Percentiles rank a stretch among this genome's conserved stretches.
phyloP scores from a whole-genome alignment of 2,797 vertebrate genomes.

The Diceros bicornis region DNA sequence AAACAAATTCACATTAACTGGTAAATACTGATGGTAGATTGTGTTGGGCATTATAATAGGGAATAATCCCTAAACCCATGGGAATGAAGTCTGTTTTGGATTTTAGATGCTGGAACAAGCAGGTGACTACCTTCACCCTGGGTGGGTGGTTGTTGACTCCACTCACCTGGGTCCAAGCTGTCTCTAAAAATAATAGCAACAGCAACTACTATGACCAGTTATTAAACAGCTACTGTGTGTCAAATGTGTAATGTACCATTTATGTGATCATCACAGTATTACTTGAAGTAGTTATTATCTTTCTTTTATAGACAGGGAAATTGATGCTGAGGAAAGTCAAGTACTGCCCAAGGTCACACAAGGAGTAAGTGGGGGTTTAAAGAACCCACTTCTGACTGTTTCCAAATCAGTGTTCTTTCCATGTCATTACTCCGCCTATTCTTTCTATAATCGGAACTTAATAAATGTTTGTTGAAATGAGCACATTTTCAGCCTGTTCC shows the following conservation, averaged over 20 bases:
- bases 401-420: neutral
- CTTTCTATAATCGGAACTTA: constrained; percentile 21
- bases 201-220: neutral
- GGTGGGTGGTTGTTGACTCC: neutral
- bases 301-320: neutral
- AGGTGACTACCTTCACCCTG: neutral
- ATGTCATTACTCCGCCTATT: neutral
- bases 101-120: neutral
- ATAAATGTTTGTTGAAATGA: constrained; percentile 54
- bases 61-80: neutral
- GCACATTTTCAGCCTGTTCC: neutral
- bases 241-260: neutral
- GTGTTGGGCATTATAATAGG: constrained; percentile 20
- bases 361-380: neutral
- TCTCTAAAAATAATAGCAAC: constrained; percentile 40
- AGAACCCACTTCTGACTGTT: neutral
- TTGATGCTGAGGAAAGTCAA: neutral
- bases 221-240: neutral
- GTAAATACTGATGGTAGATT: neutral
- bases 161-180: neutral
- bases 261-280: constrained; percentile 26
- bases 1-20: constrained; percentile 36
- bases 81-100: constrained; percentile 52
- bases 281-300: neutral
- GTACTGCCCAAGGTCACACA: neutral